A percentile compares a stretch with the other conserved stretches of the same genome.
Conservation (phyloP, 30 jellyfish, hydroid and myxozoan genomes). For the Chrysaora quinquecirrha region DNA sequence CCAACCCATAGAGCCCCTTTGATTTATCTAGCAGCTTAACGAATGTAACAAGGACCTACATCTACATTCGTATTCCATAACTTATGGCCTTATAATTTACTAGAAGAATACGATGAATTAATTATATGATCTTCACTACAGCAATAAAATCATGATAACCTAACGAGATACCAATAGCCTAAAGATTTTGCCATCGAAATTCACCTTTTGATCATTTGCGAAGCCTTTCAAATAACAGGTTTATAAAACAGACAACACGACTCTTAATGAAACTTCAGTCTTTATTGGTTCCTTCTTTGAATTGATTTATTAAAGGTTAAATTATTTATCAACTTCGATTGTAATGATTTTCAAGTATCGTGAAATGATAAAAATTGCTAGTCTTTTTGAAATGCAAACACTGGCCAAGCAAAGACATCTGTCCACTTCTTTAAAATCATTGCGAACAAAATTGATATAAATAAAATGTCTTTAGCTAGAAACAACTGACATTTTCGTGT, state of each 20-base stretch:
- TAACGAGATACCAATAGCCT: not conserved
- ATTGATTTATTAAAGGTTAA: not conserved
- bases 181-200: not conserved
- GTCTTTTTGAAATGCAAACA: not conserved
- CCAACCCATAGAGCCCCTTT: no score
- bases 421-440: not conserved
- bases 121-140: no score
- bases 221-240: not conserved
- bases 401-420: not conserved
- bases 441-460: no score
- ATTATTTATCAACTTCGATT: not conserved
- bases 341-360: not conserved
- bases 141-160: no score
- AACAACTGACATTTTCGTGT: no score
- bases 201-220: not conserved
- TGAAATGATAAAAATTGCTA: slow-evolving; percentile 2
- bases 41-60: no score
- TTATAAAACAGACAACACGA: not conserved
- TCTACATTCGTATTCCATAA: no score
- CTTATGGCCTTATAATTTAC: no score
- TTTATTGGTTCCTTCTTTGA: not conserved
- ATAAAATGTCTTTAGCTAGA: no score
- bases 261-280: not conserved
- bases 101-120: no score
- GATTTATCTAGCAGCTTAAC: no score